Conservation (phyloP, 2,888 invertebrate genomes). For the Pycnomerus fuliginosus region DNA sequence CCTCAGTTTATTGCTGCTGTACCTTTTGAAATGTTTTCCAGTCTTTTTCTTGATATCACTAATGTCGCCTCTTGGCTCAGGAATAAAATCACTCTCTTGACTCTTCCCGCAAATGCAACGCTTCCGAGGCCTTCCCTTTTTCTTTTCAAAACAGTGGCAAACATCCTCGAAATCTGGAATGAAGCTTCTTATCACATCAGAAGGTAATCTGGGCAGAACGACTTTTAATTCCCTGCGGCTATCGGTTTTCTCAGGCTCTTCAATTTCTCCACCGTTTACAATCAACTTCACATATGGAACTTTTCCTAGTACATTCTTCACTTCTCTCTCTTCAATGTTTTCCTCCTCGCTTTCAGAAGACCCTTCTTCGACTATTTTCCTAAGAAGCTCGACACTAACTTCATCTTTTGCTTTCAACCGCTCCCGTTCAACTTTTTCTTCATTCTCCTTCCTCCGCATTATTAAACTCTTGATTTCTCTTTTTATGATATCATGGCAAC, state of each 20-base stretch:
- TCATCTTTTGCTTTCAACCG: too few relatives aligned
- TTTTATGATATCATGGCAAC: too few relatives aligned
- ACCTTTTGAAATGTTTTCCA: conserved; percentile 6
- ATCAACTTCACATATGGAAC: neutral
- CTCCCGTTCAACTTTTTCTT: too few relatives aligned
- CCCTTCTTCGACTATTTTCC: too few relatives aligned
- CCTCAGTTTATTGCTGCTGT: conserved; percentile 1
- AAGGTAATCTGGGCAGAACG: conserved; percentile 12
- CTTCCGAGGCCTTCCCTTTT: too few relatives aligned
- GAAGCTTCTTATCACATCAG: conserved; percentile 17
- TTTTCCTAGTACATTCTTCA: neutral
- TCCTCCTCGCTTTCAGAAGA: neutral
- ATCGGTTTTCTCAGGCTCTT: conserved; percentile 7
- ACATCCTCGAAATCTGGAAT: conserved; percentile 8
- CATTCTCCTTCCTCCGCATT: too few relatives aligned
- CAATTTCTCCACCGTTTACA: neutral
- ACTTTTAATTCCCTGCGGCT: conserved; percentile 16
- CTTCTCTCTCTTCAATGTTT: neutral
- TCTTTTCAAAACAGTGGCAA: neutral
- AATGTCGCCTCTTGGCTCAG: too few relatives aligned
- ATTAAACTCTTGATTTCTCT: too few relatives aligned
- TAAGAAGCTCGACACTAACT: too few relatives aligned
- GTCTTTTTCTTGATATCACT: conserved; percentile 8
- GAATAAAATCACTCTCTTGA: too few relatives aligned
- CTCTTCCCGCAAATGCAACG: neutral